Conservation (phyloP, 2,113 vertebrate species). For the Paradisaea rubra region DNA sequence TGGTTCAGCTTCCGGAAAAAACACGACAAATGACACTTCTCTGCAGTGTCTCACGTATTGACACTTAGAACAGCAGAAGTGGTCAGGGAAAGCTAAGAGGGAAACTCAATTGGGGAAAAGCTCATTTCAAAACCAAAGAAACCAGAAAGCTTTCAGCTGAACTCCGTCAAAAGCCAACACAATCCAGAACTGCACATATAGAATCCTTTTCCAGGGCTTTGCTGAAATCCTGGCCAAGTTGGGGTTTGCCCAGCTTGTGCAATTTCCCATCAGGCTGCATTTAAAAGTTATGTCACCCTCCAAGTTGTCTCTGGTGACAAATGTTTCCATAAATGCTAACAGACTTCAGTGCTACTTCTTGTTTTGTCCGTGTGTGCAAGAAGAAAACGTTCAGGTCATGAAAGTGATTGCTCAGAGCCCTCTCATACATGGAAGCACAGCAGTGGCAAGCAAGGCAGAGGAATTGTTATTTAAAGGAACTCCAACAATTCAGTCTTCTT, state of each 20-base stretch:
- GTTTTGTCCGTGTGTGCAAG: conserved; percentile 20
- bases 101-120: neutral
- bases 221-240: conserved; percentile 39
- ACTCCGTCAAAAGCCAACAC: neutral
- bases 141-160: neutral
- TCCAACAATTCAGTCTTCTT: neutral
- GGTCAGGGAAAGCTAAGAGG: neutral
- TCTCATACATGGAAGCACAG: neutral
- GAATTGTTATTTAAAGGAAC: neutral
- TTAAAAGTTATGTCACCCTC: conserved; percentile 53
- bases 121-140: neutral
- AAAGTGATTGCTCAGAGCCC: conserved; percentile 29
- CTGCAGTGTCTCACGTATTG: neutral
- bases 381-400: neutral
- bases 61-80: neutral
- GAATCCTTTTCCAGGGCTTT: neutral
- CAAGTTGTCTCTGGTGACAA: conserved; percentile 55
- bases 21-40: neutral
- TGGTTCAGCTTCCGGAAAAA: neutral
- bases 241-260: conserved; percentile 45
- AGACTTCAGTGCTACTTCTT: conserved; percentile 52
- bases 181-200: neutral
- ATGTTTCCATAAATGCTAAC: conserved; percentile 64
- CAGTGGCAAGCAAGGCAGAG: neutral
- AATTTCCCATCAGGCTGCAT: conserved; percentile 55